Base-by-base conservation (phyloP, 1,140 invertebrate genomes). In the Drosophila sucinea region DNA sequence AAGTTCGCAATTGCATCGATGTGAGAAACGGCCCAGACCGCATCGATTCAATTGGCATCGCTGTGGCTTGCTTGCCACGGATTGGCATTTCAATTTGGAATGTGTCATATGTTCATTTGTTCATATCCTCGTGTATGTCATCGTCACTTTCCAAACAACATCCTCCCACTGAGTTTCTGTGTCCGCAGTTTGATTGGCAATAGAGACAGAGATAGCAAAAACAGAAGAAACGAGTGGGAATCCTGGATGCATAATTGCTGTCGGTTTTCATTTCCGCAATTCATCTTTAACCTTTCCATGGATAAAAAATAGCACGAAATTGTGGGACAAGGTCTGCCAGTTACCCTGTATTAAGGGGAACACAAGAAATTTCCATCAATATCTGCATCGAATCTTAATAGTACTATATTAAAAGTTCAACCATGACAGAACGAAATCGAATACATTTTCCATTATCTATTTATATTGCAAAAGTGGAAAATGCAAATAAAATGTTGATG, bases 191-290 rank as follows among this genome's bases (percentile, higher is more conserved):
- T 17, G 17, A 17, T 41, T 54, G 70, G 10, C 47, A 17, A n/a
- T 38, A 41, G 58, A 11, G 23, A 44, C 7, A 51, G 2, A 51
- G 7, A 38, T 10, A 38, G 7, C 1, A 40, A 27, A 38, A 32
- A 67, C 1, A 10, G 17, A 2, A 35, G 64, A 27, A 41, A 60
- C 58, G 56, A 57, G 70, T 56, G 62, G 70, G 64, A 71, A 61
- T 25, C 76, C 57, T 25, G 44, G 2, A 79, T 86, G 72, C 79
- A 86, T 86, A 82, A 86, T 86, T 79, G 60, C 68, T 73, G 83
- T 79, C 83, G 79, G 79, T 79, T 87, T 77, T 83, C 79, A 87
- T 86, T 82, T 86, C 62, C 76, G 66, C 56, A 79, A 56, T 58
- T 33, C 61, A 65, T 6, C 8, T 11, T 38, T 44, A 8, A 51